A percentile compares a stretch with the other conserved stretches of the same genome.
These are phyloP conservation scores for Anoncus sp. DNA, from an alignment of 2,888 invertebrate species.

Conservation along the genomic window DNA sequence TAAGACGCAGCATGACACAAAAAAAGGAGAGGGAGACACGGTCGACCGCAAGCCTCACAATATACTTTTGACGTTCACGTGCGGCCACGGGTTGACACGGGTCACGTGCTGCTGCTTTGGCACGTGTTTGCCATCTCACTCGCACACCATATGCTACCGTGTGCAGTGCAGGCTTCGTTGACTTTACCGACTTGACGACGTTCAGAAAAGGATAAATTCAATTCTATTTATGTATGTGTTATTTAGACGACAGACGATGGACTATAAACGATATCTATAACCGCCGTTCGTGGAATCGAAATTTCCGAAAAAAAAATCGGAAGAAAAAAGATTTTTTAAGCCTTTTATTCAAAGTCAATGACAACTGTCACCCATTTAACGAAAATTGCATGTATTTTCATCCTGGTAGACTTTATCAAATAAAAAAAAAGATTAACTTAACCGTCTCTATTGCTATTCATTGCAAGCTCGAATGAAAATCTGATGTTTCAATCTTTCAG, in stretches of 20 bases:
- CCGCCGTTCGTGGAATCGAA: not conserved
- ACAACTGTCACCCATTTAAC: too few relatives aligned
- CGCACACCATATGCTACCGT: conserved; percentile 64
- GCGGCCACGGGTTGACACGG: conserved; percentile 65
- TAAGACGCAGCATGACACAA: conserved; percentile 38
- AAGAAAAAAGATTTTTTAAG: not conserved
- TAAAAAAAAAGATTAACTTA: not conserved
- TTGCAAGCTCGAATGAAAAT: too few relatives aligned
- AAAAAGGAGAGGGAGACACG: conserved; percentile 25
- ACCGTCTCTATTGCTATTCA: too few relatives aligned
- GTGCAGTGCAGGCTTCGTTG: conserved; percentile 30
- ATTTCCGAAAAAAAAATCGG: not conserved
- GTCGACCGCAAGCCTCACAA: conserved; percentile 30
- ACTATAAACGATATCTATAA: not conserved
- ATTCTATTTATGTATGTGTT: conserved; percentile 16
- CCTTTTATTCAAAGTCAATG: too few relatives aligned
- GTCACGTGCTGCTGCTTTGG: conserved; percentile 68
- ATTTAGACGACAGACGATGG: conserved; percentile 16
- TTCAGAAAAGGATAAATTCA: conserved; percentile 33
- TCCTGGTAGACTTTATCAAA: too few relatives aligned
- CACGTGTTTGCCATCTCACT: conserved; percentile 57
- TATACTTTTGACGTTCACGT: conserved; percentile 57
- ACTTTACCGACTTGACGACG: conserved; percentile 33
- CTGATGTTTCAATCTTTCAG: conserved; percentile 84
- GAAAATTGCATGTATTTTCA: too few relatives aligned